phyloP scores from a whole-genome alignment of 64 coral and sea anemone species.

The Stichodactyla mertensii region DNA sequence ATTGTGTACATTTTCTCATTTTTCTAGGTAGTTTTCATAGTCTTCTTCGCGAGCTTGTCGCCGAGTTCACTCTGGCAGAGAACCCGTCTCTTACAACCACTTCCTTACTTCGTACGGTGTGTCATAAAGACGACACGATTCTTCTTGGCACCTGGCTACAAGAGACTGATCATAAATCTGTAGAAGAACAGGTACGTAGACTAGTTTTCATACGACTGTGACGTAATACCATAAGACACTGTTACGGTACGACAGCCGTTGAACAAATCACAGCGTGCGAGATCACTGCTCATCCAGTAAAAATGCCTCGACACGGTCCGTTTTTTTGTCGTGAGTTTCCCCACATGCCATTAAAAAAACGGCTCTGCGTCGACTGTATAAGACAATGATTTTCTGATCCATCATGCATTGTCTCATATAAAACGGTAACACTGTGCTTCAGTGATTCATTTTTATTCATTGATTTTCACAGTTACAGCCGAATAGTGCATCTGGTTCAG shows the following conservation, averaged over 20 bases:
- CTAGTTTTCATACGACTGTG: neutral
- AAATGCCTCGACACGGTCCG: too few relatives aligned
- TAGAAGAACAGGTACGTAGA: conserved; percentile 83
- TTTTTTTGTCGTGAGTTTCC: too few relatives aligned
- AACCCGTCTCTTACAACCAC: conserved; percentile 94
- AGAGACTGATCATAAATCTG: conserved; percentile 97
- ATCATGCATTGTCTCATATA: too few relatives aligned
- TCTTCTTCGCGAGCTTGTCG: conserved; percentile 79
- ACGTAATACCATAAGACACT: too few relatives aligned
- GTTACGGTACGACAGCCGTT: too few relatives aligned
- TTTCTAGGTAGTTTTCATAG: conserved; percentile 76
- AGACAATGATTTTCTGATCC: too few relatives aligned
- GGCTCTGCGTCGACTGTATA: too few relatives aligned
- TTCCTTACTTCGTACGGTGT: conserved; percentile 83
- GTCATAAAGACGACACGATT: conserved; percentile 96
- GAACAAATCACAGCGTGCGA: too few relatives aligned
- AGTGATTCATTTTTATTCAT: too few relatives aligned
- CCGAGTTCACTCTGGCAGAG: conserved; percentile 95
- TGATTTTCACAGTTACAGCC: conserved; percentile 68
- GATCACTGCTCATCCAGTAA: too few relatives aligned
- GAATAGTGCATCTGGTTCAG: conserved; percentile 98
- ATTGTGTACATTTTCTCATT: neutral
- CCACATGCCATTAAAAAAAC: too few relatives aligned
- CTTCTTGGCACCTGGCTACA: conserved; percentile 91
- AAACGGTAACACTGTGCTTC: too few relatives aligned